phyloP scores from a whole-genome alignment of 2,113 vertebrate species.

The Ictidomys tridecemlineatus region DNA sequence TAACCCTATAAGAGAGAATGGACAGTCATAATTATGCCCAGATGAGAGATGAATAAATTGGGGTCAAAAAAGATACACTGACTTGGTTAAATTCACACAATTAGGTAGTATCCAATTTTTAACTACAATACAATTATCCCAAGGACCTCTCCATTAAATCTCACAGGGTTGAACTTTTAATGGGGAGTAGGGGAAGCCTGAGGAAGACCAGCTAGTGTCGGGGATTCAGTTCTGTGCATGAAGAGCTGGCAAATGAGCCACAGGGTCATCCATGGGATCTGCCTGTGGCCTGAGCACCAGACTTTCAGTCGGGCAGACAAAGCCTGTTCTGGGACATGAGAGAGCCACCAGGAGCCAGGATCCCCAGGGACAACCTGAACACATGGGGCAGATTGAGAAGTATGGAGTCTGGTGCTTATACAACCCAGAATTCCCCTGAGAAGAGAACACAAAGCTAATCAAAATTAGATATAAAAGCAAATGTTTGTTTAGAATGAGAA shows the following conservation, averaged over 20 bases:
- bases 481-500: conserved; percentile 51
- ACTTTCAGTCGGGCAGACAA: background rate
- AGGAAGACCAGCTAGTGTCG: background rate
- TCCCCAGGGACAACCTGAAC: background rate
- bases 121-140: background rate
- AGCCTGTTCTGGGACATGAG: background rate
- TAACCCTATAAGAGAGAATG: background rate
- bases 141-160: background rate
- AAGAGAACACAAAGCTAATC: conserved; percentile 25
- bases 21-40: background rate
- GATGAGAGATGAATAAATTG: background rate
- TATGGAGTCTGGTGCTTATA: background rate
- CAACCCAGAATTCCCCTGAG: background rate
- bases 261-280: background rate
- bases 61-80: background rate
- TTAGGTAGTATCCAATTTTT: background rate
- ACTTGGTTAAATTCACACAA: background rate
- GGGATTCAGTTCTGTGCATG: background rate
- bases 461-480: conserved; percentile 22
- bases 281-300: background rate
- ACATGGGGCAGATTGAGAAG: background rate
- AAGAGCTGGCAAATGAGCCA: background rate
- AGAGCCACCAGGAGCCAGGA: background rate
- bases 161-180: background rate
- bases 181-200: background rate